Conservation (phyloP, 2,113 vertebrate species). For the Cricetomys ansorgei region DNA sequence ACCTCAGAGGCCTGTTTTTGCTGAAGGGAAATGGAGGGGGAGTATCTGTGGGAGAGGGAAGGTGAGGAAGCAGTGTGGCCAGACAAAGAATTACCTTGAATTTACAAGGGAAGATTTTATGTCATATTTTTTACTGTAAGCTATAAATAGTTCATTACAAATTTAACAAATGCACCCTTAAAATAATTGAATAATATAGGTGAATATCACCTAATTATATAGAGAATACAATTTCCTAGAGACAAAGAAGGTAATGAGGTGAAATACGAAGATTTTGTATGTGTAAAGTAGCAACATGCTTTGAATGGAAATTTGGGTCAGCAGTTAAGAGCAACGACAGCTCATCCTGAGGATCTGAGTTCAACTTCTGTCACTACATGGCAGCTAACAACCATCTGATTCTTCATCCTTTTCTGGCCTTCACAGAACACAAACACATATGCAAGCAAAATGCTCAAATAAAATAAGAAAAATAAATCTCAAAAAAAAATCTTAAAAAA, state of each 20-base stretch:
- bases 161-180: background rate
- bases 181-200: background rate
- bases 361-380: background rate
- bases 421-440: background rate
- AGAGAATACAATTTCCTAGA: background rate
- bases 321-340: background rate
- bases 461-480: background rate
- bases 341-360: background rate
- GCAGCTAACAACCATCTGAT: background rate
- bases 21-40: too few relatives aligned
- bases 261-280: background rate
- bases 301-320: background rate
- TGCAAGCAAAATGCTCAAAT: background rate
- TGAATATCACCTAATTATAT: background rate
- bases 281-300: background rate
- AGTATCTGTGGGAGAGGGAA: too few relatives aligned
- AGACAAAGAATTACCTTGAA: too few relatives aligned
- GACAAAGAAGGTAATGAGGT: background rate
- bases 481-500: background rate
- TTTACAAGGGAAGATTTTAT: background rate
- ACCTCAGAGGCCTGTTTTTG: too few relatives aligned
- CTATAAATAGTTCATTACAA: background rate
- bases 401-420: background rate
- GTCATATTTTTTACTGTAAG: too few relatives aligned
- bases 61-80: too few relatives aligned